Evolutionary conservation across 2,113 vertebrate genomes (phyloP).

Genomic region (Pterophyllum scalare): DNA sequence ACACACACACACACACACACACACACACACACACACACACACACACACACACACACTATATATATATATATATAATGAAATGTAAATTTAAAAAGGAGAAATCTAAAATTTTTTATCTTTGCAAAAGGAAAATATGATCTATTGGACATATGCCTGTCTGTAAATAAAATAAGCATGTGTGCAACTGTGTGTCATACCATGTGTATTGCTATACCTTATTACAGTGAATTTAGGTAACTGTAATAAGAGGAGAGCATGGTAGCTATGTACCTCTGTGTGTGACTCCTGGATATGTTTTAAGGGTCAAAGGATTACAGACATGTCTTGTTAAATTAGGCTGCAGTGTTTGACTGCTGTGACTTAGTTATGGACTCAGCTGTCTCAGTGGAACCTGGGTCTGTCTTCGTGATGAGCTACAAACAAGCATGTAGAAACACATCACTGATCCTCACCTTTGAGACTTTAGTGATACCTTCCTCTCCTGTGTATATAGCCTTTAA

Average conservation of each 20-base stretch:
- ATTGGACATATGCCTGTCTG: constrained; percentile 8
- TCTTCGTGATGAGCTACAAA: constrained; percentile 60
- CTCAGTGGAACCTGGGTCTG: constrained; percentile 58
- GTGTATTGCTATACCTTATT: constrained; percentile 54
- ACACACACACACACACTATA: no score
- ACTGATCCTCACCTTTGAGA: constrained; percentile 48
- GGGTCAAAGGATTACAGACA: constrained; percentile 73
- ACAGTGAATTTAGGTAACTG: constrained; percentile 42
- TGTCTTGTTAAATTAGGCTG: constrained; percentile 77
- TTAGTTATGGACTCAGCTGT: constrained; percentile 73
- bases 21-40: no score
- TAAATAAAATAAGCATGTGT: constrained; percentile 30
- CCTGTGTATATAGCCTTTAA: background rate
- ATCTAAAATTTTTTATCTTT: background rate
- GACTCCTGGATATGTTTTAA: constrained; percentile 53
- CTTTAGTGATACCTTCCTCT: constrained; percentile 33
- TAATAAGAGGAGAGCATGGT: constrained; percentile 60
- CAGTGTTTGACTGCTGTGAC: constrained; percentile 71
- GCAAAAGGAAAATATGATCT: background rate
- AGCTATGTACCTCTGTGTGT: constrained; percentile 59
- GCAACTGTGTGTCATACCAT: constrained; percentile 19
- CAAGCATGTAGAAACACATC: constrained; percentile 56
- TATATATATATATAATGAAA: background rate
- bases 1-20: no score
- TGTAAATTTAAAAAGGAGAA: background rate